Conservation (phyloP, 2,113 vertebrate genomes). For the Sinocyclocheilus anophthalmus region DNA sequence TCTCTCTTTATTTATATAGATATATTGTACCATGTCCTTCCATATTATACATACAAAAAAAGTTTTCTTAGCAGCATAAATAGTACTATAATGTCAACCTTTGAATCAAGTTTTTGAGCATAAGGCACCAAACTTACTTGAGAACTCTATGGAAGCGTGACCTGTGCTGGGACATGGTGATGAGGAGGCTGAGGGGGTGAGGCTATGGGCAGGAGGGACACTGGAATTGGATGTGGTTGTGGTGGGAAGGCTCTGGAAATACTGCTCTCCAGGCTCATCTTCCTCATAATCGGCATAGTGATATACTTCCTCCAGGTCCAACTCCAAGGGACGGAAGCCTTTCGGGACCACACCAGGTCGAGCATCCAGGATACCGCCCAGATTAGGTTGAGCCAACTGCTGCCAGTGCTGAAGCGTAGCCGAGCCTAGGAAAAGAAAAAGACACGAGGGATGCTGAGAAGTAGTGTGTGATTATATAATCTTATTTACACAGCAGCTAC, state of each 20-base stretch:
- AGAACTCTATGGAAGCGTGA: conserved; percentile 43
- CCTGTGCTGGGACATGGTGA: conserved; percentile 78
- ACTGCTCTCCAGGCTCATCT: conserved; percentile 94
- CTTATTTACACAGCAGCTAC: not conserved
- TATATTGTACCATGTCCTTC: too few species aligned
- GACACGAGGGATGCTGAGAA: not conserved
- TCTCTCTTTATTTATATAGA: too few species aligned
- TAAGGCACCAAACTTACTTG: conserved; percentile 20
- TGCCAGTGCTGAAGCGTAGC: conserved; percentile 98
- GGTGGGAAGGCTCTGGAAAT: conserved; percentile 93
- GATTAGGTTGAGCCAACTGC: conserved; percentile 95
- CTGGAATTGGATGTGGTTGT: conserved; percentile 77
- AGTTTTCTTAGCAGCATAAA: not conserved
- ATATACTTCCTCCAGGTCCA: conserved; percentile 93
- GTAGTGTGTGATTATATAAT: not conserved
- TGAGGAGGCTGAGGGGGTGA: conserved; percentile 64
- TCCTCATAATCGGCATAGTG: conserved; percentile 93
- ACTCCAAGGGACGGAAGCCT: conserved; percentile 92
- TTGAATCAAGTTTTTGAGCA: not conserved
- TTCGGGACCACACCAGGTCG: conserved; percentile 95
- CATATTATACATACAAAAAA: not conserved
- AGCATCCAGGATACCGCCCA: conserved; percentile 93
- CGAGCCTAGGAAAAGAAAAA: conserved; percentile 79
- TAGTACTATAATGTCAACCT: not conserved
- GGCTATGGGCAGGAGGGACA: conserved; percentile 70